phyloP scores from a whole-genome alignment of 2,797 vertebrate genomes.

The Hozukius guyotensis region DNA sequence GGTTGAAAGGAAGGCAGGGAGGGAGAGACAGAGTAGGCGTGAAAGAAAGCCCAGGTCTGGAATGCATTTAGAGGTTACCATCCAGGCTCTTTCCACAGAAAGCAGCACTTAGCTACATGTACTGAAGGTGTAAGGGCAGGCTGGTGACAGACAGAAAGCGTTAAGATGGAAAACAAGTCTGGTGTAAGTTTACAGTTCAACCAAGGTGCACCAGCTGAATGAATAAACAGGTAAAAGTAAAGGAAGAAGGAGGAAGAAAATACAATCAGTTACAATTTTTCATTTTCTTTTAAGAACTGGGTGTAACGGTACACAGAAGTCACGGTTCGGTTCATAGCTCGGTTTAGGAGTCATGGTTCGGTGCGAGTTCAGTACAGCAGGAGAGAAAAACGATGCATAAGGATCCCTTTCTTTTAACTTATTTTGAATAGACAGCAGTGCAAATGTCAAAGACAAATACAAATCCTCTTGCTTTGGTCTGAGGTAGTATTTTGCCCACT shows the following conservation, averaged over 20 bases:
- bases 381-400: not conserved
- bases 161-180: constrained; percentile 34
- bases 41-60: constrained; percentile 50
- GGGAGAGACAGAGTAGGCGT: constrained; percentile 52
- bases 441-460: not conserved
- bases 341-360: no score
- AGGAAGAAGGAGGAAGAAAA: not conserved
- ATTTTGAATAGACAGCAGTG: not conserved
- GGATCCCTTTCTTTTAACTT: not conserved
- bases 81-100: constrained; percentile 31
- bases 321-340: no score
- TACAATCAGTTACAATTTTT: not conserved
- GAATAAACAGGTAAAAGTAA: constrained; percentile 6
- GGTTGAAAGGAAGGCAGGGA: constrained; percentile 29
- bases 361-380: not conserved
- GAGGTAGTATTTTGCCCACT: no score
- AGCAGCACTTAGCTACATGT: constrained; percentile 26
- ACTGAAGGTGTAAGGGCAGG: constrained; percentile 37
- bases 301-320: not conserved
- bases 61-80: constrained; percentile 48
- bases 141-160: constrained; percentile 23
- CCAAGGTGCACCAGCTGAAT: constrained; percentile 33
- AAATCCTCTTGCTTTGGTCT: no score
- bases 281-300: not conserved
- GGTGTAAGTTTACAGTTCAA: constrained; percentile 51